phyloP scores from a whole-genome alignment of 2,797 vertebrate species.

The Sebastes paucispinis region DNA sequence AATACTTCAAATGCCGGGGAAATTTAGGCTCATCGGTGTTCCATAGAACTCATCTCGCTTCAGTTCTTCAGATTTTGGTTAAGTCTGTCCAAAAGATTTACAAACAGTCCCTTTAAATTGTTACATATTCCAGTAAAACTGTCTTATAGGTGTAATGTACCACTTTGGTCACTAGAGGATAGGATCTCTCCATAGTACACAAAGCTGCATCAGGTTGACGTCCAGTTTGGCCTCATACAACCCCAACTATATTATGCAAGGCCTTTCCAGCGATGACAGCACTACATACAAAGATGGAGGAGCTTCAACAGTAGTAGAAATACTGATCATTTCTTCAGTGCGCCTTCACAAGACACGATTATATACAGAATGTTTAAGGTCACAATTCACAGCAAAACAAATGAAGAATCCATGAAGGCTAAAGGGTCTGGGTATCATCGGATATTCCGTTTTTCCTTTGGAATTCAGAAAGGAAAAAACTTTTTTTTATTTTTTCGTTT shows the following conservation, averaged over 20 bases:
- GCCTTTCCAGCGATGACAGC: neutral
- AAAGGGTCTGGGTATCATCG: too few species aligned
- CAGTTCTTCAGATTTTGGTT: neutral
- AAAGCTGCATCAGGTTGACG: neutral
- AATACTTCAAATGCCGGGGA: too few species aligned
- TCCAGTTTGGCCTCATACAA: neutral
- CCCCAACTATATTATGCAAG: neutral
- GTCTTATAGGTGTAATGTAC: neutral
- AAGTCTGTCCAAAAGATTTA: neutral
- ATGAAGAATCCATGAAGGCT: neutral
- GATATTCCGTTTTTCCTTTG: too few species aligned
- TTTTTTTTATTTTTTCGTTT: too few species aligned
- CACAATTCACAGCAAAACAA: neutral
- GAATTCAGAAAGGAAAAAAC: too few species aligned
- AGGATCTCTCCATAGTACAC: neutral
- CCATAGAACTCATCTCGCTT: neutral
- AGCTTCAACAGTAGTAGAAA: neutral
- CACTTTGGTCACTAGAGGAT: slow-evolving; percentile 16
- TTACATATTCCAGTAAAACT: neutral
- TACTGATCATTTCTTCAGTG: neutral
- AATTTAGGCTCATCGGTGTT: too few species aligned
- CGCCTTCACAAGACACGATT: neutral
- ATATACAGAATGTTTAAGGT: neutral
- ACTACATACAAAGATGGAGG: neutral
- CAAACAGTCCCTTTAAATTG: neutral